phyloP scores from a whole-genome alignment of 2,888 invertebrate species.

The Actias luna region DNA sequence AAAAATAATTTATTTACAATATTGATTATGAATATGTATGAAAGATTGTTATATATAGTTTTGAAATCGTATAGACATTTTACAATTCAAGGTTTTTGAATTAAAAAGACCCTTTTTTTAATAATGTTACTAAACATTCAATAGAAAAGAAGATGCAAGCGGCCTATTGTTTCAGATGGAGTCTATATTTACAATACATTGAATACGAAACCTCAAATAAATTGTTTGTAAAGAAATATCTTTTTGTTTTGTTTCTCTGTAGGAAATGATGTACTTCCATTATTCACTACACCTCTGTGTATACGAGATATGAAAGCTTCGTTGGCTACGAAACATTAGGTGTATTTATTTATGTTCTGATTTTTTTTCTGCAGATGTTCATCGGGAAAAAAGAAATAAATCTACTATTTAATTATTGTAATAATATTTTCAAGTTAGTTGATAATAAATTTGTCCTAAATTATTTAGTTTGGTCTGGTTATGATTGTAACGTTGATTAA shows the following conservation, averaged over 20 bases:
- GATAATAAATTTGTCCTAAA: background rate
- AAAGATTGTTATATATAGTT: too few relatives aligned
- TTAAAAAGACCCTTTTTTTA: too few relatives aligned
- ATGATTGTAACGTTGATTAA: too few relatives aligned
- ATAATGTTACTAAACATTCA: background rate
- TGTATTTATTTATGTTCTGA: background rate
- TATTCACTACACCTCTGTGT: conserved; percentile 1
- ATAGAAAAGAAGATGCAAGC: background rate
- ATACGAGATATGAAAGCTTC: background rate
- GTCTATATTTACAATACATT: background rate
- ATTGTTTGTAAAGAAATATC: background rate
- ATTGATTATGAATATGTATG: too few relatives aligned
- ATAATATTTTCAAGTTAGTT: background rate
- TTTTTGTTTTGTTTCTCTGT: background rate
- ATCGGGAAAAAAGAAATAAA: background rate
- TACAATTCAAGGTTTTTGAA: too few relatives aligned
- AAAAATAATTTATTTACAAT: too few relatives aligned
- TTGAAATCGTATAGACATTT: too few relatives aligned
- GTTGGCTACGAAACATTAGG: background rate
- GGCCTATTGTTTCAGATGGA: background rate
- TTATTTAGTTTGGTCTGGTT: too few relatives aligned
- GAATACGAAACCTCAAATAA: background rate
- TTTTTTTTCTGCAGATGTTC: background rate
- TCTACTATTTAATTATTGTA: background rate
- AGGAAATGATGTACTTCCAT: background rate